These are phyloP conservation scores for Aphelocoma coerulescens DNA, from an alignment of 2,113 vertebrate genomes.

Conservation along the genomic window DNA sequence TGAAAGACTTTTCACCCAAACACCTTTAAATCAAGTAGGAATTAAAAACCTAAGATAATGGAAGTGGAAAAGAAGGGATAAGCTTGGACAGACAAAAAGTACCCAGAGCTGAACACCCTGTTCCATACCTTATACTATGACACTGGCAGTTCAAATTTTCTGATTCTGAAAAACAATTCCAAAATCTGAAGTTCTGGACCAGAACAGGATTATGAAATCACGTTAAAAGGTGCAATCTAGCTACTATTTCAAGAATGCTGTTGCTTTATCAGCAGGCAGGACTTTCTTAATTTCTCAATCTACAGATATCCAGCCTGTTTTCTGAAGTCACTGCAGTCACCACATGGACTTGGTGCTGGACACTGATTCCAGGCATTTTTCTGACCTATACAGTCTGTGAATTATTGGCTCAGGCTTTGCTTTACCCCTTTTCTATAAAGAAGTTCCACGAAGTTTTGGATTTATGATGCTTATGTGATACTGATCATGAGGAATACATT, in stretches of 20 bases:
- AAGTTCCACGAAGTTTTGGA: not conserved
- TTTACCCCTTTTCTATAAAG: not conserved
- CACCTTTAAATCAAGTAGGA: not conserved
- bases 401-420: not conserved
- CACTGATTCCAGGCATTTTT: not conserved
- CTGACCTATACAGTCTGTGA: too few relatives aligned
- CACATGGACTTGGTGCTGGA: not conserved
- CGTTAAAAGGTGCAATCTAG: not conserved
- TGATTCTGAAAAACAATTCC: not conserved
- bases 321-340: not conserved
- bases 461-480: not conserved
- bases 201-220: not conserved
- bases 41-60: not conserved
- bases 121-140: not conserved
- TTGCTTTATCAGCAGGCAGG: not conserved
- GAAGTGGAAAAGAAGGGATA: not conserved
- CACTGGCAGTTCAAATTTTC: not conserved
- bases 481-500: not conserved
- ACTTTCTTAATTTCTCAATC: not conserved
- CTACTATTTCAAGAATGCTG: not conserved
- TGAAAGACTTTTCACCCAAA: not conserved
- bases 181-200: not conserved
- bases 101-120: not conserved
- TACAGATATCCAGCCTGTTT: not conserved
- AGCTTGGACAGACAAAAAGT: not conserved